Evolutionary conservation across 2,797 vertebrate genomes (phyloP).

Genomic region (Tragelaphus eurycerus): DNA sequence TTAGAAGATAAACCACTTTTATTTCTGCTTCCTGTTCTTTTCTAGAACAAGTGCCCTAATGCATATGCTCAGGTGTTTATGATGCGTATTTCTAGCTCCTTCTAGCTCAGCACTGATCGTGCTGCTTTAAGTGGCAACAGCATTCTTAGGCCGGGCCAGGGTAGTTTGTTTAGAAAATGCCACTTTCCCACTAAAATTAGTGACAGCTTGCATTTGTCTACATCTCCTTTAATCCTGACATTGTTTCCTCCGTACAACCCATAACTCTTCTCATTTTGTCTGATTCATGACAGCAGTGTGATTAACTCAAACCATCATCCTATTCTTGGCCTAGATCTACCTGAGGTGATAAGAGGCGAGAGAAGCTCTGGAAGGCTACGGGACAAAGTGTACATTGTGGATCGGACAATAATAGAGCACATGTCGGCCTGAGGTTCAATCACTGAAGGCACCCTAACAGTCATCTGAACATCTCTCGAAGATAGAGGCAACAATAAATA

Average conservation of each 20-base stretch:
- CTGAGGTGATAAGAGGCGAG: neutral
- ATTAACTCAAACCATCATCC: neutral
- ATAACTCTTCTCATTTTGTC: neutral
- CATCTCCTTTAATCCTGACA: neutral
- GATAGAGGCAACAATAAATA: neutral
- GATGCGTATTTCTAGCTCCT: neutral
- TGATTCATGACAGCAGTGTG: neutral
- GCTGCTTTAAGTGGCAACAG: neutral
- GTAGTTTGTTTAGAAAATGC: neutral
- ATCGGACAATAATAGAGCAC: neutral
- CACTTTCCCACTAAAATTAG: neutral
- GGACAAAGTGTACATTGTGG: neutral
- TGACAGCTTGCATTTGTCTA: neutral
- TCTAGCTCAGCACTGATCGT: neutral
- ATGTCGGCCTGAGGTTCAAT: neutral
- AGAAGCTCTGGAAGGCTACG: neutral
- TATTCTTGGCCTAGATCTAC: neutral
- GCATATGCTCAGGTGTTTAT: neutral
- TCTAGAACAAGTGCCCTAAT: neutral
- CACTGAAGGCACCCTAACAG: neutral
- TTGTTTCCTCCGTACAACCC: neutral
- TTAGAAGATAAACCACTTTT: neutral
- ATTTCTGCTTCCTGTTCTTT: neutral
- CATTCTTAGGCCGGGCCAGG: neutral
- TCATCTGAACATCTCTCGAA: neutral